Percentiles rank a stretch among this genome's conserved stretches.
phyloP scores from a whole-genome alignment of 1,140 invertebrate species.

The Penaeus indicus region DNA sequence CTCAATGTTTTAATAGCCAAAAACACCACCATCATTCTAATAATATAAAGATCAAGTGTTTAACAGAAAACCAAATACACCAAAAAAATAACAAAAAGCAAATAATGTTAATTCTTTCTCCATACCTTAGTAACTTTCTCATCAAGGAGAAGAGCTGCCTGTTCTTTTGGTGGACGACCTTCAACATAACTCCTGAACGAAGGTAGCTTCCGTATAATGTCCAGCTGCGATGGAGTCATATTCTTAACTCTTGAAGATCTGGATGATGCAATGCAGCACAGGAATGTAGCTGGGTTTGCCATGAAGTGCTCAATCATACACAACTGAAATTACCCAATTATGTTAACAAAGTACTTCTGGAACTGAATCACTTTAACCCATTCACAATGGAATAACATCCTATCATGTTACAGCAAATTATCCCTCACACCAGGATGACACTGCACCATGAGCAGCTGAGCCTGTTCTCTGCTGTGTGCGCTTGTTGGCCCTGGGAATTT shows the following conservation, averaged over 20 bases:
- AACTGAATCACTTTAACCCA: no score
- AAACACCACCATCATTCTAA: no score
- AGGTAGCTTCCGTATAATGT: constrained; percentile 52
- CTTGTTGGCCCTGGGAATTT: no score
- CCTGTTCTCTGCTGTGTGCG: no score
- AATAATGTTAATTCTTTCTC: neutral
- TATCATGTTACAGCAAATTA: no score
- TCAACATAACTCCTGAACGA: constrained; percentile 59
- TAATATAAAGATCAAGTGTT: no score
- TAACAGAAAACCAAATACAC: neutral
- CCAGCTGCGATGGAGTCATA: constrained; percentile 50
- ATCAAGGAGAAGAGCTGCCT: constrained; percentile 52
- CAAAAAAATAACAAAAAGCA: neutral
- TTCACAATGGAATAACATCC: no score
- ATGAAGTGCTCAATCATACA: constrained; percentile 64
- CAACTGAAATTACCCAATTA: constrained; percentile 36
- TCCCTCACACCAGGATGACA: no score
- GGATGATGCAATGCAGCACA: constrained; percentile 44
- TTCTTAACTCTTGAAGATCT: constrained; percentile 10
- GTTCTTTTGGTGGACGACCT: constrained; percentile 46
- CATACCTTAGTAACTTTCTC: constrained; percentile 57
- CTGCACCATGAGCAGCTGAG: no score
- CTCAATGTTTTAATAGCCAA: no score
- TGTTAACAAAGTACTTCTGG: neutral
- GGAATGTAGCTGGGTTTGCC: constrained; percentile 36